phyloP scores from a whole-genome alignment of 2,113 vertebrate genomes.

The Uria lomvia region DNA sequence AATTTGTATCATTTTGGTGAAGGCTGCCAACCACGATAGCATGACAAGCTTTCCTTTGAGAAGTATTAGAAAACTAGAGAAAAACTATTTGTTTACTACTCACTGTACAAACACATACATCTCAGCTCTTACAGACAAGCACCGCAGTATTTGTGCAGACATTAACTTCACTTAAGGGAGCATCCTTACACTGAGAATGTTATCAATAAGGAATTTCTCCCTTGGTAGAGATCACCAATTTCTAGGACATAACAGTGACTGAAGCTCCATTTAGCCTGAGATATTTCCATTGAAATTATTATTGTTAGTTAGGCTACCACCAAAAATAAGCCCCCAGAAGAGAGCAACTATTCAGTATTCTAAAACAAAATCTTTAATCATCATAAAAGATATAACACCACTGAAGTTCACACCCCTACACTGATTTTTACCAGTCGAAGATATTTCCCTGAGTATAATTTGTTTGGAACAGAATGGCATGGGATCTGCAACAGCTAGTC shows the following conservation, averaged over 20 bases:
- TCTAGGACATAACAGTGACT: neutral
- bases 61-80: neutral
- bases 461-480: neutral
- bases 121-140: too few relatives aligned
- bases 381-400: neutral
- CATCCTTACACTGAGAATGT: neutral
- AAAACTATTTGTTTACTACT: neutral
- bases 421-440: neutral
- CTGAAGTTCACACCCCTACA: neutral
- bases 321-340: neutral
- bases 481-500: neutral
- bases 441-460: neutral
- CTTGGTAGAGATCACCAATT: neutral
- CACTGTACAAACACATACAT: neutral
- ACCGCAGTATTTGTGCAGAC: neutral
- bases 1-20: neutral
- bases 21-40: neutral
- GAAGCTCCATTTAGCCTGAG: neutral
- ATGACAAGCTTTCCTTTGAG: neutral
- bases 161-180: neutral
- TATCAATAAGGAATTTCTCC: neutral
- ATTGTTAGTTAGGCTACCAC: neutral
- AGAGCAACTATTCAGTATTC: neutral
- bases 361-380: neutral
- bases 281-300: neutral